A percentile compares a stretch with the other conserved stretches of the same genome.
Conservation (phyloP, 2,113 vertebrate species). For the Zootoca vivipara region DNA sequence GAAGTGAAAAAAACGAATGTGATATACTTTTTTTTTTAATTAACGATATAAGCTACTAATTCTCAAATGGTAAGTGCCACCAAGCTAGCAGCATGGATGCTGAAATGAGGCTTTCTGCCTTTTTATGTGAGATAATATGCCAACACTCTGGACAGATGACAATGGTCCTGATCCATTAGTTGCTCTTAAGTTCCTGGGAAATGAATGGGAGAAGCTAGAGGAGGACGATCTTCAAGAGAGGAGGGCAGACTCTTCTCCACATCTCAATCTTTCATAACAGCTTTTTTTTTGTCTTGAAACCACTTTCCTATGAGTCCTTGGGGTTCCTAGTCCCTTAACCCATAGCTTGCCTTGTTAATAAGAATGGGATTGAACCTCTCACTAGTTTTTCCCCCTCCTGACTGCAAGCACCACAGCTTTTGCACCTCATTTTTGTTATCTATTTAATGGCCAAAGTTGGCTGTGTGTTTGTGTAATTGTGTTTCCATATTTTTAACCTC, state of each 20-base stretch:
- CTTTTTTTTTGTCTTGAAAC: not conserved
- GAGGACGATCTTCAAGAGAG: not conserved
- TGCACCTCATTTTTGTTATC: too few species aligned
- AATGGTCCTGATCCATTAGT: not conserved
- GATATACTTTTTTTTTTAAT: too few species aligned
- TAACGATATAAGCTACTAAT: not conserved
- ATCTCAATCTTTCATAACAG: not conserved
- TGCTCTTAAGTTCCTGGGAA: not conserved
- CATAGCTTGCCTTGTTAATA: not conserved
- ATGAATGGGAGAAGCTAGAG: not conserved
- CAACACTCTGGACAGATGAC: not conserved
- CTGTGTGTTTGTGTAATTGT: too few species aligned
- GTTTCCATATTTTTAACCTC: too few species aligned
- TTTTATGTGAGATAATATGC: too few species aligned
- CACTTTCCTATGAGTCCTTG: not conserved
- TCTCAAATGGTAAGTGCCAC: not conserved
- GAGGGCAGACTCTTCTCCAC: not conserved
- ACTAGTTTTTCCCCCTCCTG: not conserved
- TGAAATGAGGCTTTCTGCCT: not conserved
- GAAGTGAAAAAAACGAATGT: too few species aligned
- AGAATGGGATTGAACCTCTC: not conserved
- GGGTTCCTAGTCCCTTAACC: not conserved
- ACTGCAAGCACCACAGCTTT: too few species aligned
- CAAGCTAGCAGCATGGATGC: not conserved
- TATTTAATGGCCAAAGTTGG: too few species aligned